These are phyloP conservation scores for Squalus acanthias DNA, from an alignment of 2,797 vertebrate genomes.

Conservation along the genomic window DNA sequence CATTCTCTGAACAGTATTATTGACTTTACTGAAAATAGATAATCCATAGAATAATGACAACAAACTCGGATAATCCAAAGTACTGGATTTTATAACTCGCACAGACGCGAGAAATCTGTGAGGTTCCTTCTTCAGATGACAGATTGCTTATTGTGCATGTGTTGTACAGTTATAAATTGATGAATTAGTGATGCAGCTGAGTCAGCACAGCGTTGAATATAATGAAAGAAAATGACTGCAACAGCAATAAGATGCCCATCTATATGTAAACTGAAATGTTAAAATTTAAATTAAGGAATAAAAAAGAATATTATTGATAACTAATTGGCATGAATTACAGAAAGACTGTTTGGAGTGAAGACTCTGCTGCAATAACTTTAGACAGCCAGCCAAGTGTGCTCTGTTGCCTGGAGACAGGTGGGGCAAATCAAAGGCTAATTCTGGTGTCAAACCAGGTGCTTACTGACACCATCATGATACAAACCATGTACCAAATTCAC, in stretches of 20 bases:
- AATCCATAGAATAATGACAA: neutral
- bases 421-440: neutral
- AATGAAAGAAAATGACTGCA: constrained; percentile 9
- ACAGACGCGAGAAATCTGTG: neutral
- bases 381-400: neutral
- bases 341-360: neutral
- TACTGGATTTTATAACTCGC: neutral
- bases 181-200: neutral
- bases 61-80: neutral
- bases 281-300: neutral
- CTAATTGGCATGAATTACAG: neutral
- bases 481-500: neutral
- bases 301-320: neutral
- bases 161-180: neutral
- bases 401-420: neutral
- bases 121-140: neutral
- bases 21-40: neutral
- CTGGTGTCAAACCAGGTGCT: neutral
- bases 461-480: neutral
- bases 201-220: neutral
- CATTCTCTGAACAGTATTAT: neutral
- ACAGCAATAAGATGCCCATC: neutral
- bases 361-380: neutral
- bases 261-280: neutral
- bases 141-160: neutral